A percentile compares a stretch with the other conserved stretches of the same genome.
phyloP scores from a whole-genome alignment of 2,113 vertebrate genomes.

The Saccopteryx leptura region DNA sequence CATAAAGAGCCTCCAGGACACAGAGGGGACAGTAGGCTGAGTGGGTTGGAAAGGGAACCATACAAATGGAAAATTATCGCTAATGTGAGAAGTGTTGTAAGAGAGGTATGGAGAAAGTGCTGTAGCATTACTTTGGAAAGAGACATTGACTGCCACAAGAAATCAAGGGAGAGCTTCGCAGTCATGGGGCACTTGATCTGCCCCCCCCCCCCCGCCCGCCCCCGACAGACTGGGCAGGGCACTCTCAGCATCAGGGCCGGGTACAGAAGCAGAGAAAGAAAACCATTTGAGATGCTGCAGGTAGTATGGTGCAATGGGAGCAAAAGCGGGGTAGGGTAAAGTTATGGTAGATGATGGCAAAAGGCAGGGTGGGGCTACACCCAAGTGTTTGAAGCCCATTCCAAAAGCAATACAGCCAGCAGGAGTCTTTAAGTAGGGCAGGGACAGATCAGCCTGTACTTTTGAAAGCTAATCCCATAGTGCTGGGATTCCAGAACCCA shows the following conservation, averaged over 20 bases:
- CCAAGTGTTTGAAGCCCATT: background rate
- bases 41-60: background rate
- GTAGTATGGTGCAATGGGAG: background rate
- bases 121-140: background rate
- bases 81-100: background rate
- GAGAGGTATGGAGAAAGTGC: background rate
- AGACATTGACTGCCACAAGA: background rate
- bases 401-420: background rate
- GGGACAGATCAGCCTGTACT: background rate
- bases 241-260: background rate
- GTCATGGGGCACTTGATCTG: background rate
- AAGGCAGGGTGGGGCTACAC: background rate
- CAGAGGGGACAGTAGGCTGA: background rate
- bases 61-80: background rate
- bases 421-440: background rate
- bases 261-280: background rate
- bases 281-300: background rate
- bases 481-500: background rate
- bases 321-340: background rate
- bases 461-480: background rate
- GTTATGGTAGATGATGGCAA: background rate
- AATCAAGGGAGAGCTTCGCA: background rate
- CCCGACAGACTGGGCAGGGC: background rate
- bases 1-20: background rate
- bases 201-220: background rate